Percentiles rank a stretch among this genome's conserved stretches.
phyloP scores from a whole-genome alignment of 2,113 vertebrate species.

The Rhodinocichla rosea region DNA sequence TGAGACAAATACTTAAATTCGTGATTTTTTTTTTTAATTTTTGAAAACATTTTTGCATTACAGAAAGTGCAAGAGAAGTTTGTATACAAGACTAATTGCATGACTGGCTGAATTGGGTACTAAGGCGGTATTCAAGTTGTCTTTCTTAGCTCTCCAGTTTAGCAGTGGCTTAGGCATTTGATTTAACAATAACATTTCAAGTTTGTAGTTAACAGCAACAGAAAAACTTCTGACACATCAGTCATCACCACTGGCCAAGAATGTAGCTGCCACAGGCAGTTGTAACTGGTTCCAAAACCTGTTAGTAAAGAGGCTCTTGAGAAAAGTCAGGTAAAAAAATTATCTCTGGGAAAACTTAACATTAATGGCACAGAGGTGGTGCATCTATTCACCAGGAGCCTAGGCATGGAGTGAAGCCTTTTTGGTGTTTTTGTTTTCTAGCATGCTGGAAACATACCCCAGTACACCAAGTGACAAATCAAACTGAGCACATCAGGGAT shows the following conservation, averaged over 20 bases:
- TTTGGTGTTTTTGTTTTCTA: not conserved
- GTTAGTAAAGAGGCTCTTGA: not conserved
- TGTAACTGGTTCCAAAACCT: not conserved
- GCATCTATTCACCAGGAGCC: not conserved
- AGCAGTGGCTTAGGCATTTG: slow-evolving; percentile 34
- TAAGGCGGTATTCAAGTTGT: slow-evolving; percentile 33
- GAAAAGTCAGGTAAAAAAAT: no score
- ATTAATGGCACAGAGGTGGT: not conserved
- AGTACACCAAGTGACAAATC: not conserved
- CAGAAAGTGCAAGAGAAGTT: slow-evolving; percentile 75
- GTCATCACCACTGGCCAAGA: not conserved
- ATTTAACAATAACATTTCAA: slow-evolving; percentile 61
- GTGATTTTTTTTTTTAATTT: slow-evolving; percentile 27
- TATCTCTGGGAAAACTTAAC: no score
- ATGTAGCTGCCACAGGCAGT: not conserved
- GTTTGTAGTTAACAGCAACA: slow-evolving; percentile 47
- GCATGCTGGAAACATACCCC: not conserved
- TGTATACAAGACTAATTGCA: slow-evolving; percentile 61
- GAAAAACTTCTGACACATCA: slow-evolving; percentile 28
- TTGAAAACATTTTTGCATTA: slow-evolving; percentile 49
- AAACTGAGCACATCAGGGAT: not conserved
- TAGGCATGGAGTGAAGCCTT: not conserved
- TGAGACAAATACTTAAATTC: slow-evolving; percentile 64
- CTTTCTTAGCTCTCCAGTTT: slow-evolving; percentile 42
- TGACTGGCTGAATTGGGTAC: slow-evolving; percentile 21